These are phyloP conservation scores for Gerris lacustris DNA, from an alignment of 2,888 invertebrate genomes.

Conservation along the genomic window DNA sequence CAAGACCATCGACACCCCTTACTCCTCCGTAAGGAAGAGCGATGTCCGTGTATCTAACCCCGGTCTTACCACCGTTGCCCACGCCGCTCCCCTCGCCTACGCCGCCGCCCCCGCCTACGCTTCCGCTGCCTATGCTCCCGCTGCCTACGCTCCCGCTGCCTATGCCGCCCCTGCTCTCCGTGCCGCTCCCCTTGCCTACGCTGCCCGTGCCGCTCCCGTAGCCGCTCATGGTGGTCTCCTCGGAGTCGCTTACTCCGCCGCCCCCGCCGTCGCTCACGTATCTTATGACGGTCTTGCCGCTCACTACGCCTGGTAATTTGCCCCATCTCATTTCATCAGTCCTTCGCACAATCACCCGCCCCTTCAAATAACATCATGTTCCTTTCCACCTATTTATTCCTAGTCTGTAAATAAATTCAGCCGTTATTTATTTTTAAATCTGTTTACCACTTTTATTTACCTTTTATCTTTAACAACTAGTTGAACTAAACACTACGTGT, in stretches of 20 bases:
- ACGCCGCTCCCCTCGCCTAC: conserved; percentile 35
- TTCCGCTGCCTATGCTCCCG: conserved; percentile 35
- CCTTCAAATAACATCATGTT: background rate
- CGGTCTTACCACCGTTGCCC: conserved; percentile 33
- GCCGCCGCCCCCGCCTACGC: conserved; percentile 35
- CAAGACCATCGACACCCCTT: conserved; percentile 60
- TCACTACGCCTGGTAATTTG: conserved; percentile 28
- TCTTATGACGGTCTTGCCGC: no score
- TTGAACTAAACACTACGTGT: no score
- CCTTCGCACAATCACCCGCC: background rate
- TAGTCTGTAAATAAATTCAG: conserved; percentile 1
- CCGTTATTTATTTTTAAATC: background rate
- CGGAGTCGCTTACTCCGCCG: conserved; percentile 29
- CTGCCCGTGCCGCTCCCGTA: conserved; percentile 30
- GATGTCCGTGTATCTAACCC: conserved; percentile 58
- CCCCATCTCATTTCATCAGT: conserved; percentile 1
- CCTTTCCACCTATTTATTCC: background rate
- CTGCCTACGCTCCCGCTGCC: conserved; percentile 25
- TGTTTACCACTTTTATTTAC: no score
- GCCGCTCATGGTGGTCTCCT: conserved; percentile 29
- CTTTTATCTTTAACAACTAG: no score
- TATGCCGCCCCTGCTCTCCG: conserved; percentile 24
- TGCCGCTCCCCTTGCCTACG: conserved; percentile 27
- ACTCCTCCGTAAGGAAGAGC: conserved; percentile 55
- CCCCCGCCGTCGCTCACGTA: no score